Evolutionary conservation across 2,113 vertebrate genomes (phyloP).

Genomic region (Passerina amoena): DNA sequence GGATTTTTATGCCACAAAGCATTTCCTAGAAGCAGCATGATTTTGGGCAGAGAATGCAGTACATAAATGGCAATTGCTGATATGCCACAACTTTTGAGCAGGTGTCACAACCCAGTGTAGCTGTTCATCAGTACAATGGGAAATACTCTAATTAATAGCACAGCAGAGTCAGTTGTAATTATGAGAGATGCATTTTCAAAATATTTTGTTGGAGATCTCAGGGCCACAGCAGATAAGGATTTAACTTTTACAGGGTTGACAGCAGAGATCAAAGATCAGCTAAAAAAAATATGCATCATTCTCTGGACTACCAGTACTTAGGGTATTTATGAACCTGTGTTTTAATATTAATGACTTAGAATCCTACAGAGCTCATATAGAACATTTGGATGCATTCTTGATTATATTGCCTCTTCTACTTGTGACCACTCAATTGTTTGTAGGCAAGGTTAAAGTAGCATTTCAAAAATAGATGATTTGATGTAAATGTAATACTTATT

Average conservation of each 20-base stretch:
- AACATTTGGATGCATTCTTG: neutral
- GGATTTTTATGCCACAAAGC: neutral
- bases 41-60: neutral
- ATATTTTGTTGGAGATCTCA: neutral
- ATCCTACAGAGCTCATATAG: neutral
- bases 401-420: neutral
- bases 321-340: neutral
- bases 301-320: neutral
- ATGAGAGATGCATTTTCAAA: neutral
- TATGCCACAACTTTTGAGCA: neutral
- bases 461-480: neutral
- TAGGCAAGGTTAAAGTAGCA: neutral
- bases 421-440: neutral
- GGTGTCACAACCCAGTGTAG: neutral
- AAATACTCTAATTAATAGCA: neutral
- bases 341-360: neutral
- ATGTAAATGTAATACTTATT: neutral
- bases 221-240: neutral
- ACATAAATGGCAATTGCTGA: neutral
- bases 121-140: neutral
- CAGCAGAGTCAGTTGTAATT: neutral
- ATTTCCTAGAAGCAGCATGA: neutral
- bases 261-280: neutral
- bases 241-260: neutral
- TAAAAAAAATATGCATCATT: neutral